Evolutionary conservation across 2,888 invertebrate species (phyloP), one percentile per base, ranked within the genome.

Genomic region (Chironomus tentans): DNA sequence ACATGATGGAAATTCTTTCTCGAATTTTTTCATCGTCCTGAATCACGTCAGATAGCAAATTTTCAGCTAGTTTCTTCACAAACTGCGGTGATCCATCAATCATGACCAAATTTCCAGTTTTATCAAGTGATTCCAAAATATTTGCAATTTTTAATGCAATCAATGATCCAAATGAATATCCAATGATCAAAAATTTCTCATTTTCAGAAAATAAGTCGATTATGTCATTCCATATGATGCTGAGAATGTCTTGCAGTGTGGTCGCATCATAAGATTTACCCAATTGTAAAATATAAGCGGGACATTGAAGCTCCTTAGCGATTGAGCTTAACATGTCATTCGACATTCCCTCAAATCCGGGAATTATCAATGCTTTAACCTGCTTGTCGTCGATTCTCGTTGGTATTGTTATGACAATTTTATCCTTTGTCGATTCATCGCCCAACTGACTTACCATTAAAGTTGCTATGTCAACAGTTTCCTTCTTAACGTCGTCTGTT

Each of bases 101-200:
- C 13, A 94, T 87, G 79, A 91, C 85, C 0, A 93, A 79, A 61
- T 87, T 85, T 3, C 92, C 92, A 13, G 81, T 84, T 74, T 85
- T 85, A 78, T 91, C 91, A 80, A 87, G 85, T 6, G 83, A 84
- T 82, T 94, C 94, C 50, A 97, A 84, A 80, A 88, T 86, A 5
- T 88, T 84, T 4, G 90, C 91, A 77, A 97, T 84, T 81, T 95
- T 93, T 76, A 96, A 83, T 0, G 92, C 91, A 22, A 95, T 85
- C 22, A 92, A 82, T 0, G 91, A 86, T 68, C 98, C 98, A 81
- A 90, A 97, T 13, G 97, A 98, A 85, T 98, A 97, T 2, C 93
- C 97, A n/a, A 92, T 87, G 0, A 98, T 81, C 77, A 88, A 87
- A 84, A 92, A 96, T 0, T 88, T 87, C 38, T 86, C 86, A 0